A percentile compares a stretch with the other conserved stretches of the same genome.
Conservation (phyloP, 1,140 invertebrate species). For the Brachionus rotundiformis region DNA sequence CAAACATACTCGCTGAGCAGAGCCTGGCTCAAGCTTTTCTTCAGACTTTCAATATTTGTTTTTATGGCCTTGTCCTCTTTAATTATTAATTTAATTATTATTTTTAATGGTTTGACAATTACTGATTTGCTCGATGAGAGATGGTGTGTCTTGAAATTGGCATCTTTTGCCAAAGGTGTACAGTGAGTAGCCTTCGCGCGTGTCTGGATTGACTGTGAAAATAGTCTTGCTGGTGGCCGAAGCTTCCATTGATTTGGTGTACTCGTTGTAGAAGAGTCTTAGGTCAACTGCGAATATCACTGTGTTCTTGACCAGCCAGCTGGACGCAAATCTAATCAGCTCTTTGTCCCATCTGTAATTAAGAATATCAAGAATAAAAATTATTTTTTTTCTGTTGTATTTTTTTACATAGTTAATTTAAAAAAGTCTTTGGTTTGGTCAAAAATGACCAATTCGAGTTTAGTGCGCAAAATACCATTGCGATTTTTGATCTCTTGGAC, state of each 20-base stretch:
- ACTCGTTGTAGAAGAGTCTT: neutral
- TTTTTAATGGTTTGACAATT: neutral
- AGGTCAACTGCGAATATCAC: slow-evolving; percentile 29
- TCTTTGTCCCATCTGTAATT: slow-evolving; percentile 44
- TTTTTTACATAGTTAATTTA: neutral
- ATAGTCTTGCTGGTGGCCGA: neutral
- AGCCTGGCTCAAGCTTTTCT: slow-evolving; percentile 7
- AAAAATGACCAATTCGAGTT: slow-evolving; percentile 26
- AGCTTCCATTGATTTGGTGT: slow-evolving; percentile 26
- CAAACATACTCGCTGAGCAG: slow-evolving; percentile 25
- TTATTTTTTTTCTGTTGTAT: neutral
- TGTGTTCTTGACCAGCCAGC: neutral
- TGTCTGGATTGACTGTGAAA: slow-evolving; percentile 45
- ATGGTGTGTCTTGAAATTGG: neutral
- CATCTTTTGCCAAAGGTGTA: neutral
- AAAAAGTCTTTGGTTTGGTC: slow-evolving; percentile 24
- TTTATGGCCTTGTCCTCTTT: slow-evolving; percentile 31
- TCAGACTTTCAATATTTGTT: slow-evolving; percentile 31
- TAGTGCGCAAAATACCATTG: neutral
- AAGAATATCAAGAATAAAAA: neutral
- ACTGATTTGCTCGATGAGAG: slow-evolving; percentile 41
- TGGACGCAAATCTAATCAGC: slow-evolving; percentile 40
- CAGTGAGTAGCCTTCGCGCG: slow-evolving; percentile 1
- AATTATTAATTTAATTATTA: neutral
- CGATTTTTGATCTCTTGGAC: neutral